Evolutionary conservation across 2,797 vertebrate species (phyloP).

Genomic region (Microtus agrestis): DNA sequence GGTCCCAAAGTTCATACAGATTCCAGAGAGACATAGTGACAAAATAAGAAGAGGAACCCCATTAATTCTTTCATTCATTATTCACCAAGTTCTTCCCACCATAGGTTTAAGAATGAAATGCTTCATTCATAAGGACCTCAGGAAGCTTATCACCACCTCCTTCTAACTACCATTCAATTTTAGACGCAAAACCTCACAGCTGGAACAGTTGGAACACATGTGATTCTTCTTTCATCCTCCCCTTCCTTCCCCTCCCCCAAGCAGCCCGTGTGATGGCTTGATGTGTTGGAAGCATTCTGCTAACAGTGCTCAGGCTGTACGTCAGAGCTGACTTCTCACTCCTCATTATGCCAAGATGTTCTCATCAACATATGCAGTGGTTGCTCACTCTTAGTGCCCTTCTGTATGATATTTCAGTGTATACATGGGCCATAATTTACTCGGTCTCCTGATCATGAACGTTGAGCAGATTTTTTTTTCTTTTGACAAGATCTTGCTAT

Average conservation of each 20-base stretch:
- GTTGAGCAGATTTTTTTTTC: neutral
- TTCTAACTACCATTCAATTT: constrained; percentile 21
- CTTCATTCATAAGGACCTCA: neutral
- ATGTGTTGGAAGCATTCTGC: neutral
- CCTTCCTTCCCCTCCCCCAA: neutral
- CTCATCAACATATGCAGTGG: neutral
- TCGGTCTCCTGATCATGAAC: neutral
- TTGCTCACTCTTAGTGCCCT: constrained; percentile 13
- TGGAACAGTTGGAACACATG: neutral
- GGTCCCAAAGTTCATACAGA: constrained; percentile 4
- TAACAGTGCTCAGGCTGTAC: neutral
- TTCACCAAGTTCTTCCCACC: neutral
- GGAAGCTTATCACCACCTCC: neutral
- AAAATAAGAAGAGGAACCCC: neutral
- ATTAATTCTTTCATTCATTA: neutral
- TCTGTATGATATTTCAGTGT: neutral
- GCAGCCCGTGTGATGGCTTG: neutral
- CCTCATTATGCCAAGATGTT: neutral
- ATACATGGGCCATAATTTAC: neutral
- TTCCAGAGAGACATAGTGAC: neutral
- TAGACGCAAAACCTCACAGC: constrained; percentile 18
- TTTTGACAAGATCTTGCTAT: neutral
- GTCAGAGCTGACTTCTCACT: neutral
- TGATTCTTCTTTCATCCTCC: neutral
- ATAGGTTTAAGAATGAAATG: constrained; percentile 52